Percentiles rank a stretch among this genome's conserved stretches.
These are phyloP conservation scores for Acanthopleura granulata DNA, from an alignment of 2,888 invertebrate species.

Conservation along the genomic window DNA sequence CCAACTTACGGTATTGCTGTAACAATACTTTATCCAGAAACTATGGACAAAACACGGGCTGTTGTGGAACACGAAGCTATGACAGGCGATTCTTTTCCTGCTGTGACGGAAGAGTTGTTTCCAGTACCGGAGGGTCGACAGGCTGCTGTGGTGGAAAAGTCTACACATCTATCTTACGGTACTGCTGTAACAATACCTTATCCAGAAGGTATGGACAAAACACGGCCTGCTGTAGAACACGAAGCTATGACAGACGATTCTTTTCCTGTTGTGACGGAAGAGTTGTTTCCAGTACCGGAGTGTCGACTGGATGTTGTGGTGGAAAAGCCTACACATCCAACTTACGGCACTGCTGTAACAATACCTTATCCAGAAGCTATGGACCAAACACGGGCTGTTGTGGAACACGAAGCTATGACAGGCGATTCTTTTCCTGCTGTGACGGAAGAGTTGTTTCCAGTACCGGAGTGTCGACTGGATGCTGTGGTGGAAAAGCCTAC, in stretches of 20 bases:
- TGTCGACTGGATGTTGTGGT: neutral
- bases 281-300: neutral
- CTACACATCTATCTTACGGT: neutral
- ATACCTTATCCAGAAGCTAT: neutral
- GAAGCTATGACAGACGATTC: neutral
- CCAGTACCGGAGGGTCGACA: neutral
- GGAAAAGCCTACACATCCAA: neutral
- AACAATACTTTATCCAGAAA: neutral
- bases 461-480: neutral
- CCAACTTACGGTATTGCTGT: neutral
- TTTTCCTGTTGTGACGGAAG: conserved; percentile 7
- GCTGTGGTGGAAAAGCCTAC: conserved; percentile 11
- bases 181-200: conserved; percentile 2
- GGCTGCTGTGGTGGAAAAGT: conserved; percentile 15
- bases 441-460: neutral
- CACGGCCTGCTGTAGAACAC: conserved; percentile 4
- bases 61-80: conserved; percentile 14
- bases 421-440: neutral
- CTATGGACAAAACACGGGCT: neutral
- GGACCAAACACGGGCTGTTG: neutral
- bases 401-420: neutral
- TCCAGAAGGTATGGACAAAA: neutral
- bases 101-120: conserved; percentile 15
- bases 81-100: neutral
- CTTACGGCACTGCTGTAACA: neutral